Base-by-base conservation (phyloP, 1,140 invertebrate genomes). In the Onthophagus taurus region DNA sequence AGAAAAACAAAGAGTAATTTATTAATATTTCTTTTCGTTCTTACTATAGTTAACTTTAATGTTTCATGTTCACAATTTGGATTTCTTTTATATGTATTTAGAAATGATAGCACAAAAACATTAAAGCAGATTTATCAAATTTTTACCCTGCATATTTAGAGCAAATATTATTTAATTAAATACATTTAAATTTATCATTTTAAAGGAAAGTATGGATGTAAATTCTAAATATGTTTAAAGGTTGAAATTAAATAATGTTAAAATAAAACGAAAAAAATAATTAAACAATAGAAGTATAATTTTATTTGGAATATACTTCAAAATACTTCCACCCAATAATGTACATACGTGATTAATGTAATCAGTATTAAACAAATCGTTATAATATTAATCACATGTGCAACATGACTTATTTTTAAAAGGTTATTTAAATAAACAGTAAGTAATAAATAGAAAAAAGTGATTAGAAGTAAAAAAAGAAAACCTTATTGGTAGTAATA, bases 331-430 rank as follows among this genome's bases (percentile, higher is more conserved):
- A 58, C 58, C 58, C 57, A 59, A 58, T 54, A 60, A 64, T 59
- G 58, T 63, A 65, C 60, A 60, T 52, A 59, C 57, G 55, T 58
- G 63, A 65, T 65, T 65, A 65, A 65, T 65, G 58, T 65, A 65
- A 65, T 65, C 63, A 65, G 56, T 65, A 63, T 58, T 58, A 58
- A n/a, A n/a, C n/a, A n/a, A 53, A 53, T 57, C 21, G 13, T 53
- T 56, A 49, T 51, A 41, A 52, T 53, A 63, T 55, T 54, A 55
- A 60, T 54, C 54, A 61, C 61, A 63, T 63, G 61, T 63, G 61
- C 61, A 63, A 63, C 61, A 63, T 63, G 61, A 61, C 52, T 48
- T 49, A 53, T 56, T 29, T 54, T 54, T 48, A 54, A 55, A 49
- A 56, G 58, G 55, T 16, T 21, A 21, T 37, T 21, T 4, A 37